These are phyloP conservation scores for Bombus huntii DNA, from an alignment of 1,140 invertebrate genomes.

Conservation along the genomic window DNA sequence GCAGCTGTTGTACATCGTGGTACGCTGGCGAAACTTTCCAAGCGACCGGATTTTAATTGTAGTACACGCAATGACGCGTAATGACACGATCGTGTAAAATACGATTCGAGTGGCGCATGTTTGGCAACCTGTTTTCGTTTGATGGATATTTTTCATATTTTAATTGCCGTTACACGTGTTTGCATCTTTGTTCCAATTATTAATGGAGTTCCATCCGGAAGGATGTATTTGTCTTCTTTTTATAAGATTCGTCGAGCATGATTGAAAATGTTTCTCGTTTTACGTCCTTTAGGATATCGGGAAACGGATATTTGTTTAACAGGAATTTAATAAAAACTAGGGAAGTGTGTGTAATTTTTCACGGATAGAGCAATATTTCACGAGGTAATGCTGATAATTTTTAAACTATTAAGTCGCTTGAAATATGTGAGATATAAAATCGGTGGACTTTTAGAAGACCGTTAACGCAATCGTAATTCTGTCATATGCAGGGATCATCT, in stretches of 20 bases:
- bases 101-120: neutral
- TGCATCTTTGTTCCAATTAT: neutral
- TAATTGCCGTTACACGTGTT: neutral
- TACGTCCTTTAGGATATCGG: neutral
- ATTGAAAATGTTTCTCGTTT: neutral
- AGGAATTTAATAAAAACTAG: neutral
- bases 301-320: neutral
- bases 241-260: too few species aligned
- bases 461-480: slow-evolving; percentile 1
- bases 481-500: neutral
- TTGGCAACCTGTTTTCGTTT: neutral
- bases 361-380: neutral
- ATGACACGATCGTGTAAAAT: too few species aligned
- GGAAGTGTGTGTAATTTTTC: too few species aligned
- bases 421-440: neutral
- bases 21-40: neutral
- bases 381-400: neutral
- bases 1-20: neutral
- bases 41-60: neutral
- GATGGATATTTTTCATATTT: neutral
- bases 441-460: neutral
- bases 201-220: neutral
- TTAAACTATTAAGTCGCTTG: neutral
- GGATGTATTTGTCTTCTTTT: neutral
- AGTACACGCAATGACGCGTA: too few species aligned